A percentile compares a stretch with the other conserved stretches of the same genome.
phyloP scores from a whole-genome alignment of 2,888 invertebrate species.

The Sinopyrophorus schimmeli region DNA sequence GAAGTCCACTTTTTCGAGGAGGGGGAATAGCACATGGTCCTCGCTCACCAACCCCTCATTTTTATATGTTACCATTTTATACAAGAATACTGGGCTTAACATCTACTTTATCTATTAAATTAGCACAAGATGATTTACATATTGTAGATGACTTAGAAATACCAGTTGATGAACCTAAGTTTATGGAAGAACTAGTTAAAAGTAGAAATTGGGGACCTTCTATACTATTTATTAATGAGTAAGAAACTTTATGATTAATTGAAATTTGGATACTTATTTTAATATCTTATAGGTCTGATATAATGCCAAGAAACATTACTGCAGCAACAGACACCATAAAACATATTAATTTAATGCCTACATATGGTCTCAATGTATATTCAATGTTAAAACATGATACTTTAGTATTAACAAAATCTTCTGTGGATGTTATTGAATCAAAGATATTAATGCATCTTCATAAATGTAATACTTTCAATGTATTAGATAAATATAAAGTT shows the following conservation, averaged over 20 bases:
- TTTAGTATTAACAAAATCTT: slow-evolving; percentile 81
- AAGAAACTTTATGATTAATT: slow-evolving; percentile 54
- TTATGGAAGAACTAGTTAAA: slow-evolving; percentile 77
- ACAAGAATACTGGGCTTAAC: slow-evolving; percentile 78
- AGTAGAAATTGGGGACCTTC: slow-evolving; percentile 94
- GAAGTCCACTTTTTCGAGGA: slow-evolving; percentile 83
- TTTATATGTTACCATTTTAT: slow-evolving; percentile 89
- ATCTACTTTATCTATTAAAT: slow-evolving; percentile 83
- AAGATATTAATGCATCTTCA: slow-evolving; percentile 72
- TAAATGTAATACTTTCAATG: slow-evolving; percentile 58
- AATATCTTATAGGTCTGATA: slow-evolving; percentile 66
- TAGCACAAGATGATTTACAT: slow-evolving; percentile 94
- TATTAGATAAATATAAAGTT: slow-evolving; percentile 59
- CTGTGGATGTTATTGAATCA: slow-evolving; percentile 83
- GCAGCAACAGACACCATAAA: slow-evolving; percentile 76
- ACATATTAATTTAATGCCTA: slow-evolving; percentile 92
- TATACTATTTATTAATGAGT: slow-evolving; percentile 90
- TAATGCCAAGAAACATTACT: slow-evolving; percentile 86
- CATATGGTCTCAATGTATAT: slow-evolving; percentile 92
- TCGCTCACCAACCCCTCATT: slow-evolving; percentile 84
- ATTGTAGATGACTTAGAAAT: slow-evolving; percentile 85
- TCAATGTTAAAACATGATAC: slow-evolving; percentile 98
- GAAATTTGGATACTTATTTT: background rate
- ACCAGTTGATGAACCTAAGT: slow-evolving; percentile 78
- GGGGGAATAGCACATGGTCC: slow-evolving; percentile 91